Conservation (phyloP, 2,113 vertebrate species). For the Anthoscopus minutus region DNA sequence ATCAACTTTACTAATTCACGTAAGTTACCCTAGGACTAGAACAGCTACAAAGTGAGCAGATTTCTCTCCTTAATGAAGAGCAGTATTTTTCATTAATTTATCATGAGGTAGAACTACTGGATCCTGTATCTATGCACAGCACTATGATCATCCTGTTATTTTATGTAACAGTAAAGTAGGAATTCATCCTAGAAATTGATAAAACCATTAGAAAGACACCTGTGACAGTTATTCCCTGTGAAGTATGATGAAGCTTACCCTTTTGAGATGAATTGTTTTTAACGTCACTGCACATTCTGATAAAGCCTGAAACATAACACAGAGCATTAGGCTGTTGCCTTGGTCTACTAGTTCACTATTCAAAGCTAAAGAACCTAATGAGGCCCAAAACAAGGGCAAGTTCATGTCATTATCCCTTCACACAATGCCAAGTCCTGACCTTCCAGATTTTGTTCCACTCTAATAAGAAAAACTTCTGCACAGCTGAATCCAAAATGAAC, state of each 20-base stretch:
- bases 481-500: not conserved
- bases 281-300: conserved; percentile 92
- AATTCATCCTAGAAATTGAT: not conserved
- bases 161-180: not conserved
- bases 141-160: not conserved
- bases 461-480: not conserved
- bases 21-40: not conserved
- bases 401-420: not conserved
- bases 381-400: not conserved
- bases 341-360: not conserved
- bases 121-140: not conserved
- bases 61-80: not conserved
- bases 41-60: not conserved
- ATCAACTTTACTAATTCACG: not conserved
- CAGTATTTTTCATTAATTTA: not conserved
- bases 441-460: not conserved
- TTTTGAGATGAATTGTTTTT: conserved; percentile 95
- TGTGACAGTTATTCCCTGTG: not conserved
- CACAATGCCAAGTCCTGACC: not conserved
- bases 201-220: not conserved
- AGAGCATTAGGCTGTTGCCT: not conserved
- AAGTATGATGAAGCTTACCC: conserved; percentile 73
- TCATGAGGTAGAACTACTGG: not conserved
- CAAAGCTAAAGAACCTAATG: not conserved
- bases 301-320: conserved; percentile 78